Conservation (phyloP, 2,113 vertebrate genomes). For the Empidonax traillii region DNA sequence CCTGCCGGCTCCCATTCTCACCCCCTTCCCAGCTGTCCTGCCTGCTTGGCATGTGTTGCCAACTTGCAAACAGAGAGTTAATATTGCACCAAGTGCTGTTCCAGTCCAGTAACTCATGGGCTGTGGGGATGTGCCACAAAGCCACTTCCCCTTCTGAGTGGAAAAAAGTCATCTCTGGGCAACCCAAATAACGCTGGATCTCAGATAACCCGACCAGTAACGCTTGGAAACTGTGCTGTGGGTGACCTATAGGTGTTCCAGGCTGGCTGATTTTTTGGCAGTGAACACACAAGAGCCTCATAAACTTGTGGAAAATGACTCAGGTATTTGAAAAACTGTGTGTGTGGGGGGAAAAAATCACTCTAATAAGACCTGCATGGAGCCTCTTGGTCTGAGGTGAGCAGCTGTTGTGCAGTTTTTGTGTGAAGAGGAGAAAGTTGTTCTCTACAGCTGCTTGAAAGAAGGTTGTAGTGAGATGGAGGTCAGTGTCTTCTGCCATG, state of each 20-base stretch:
- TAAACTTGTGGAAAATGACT: slow-evolving; percentile 61
- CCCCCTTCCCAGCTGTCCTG: not conserved
- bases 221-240: not conserved
- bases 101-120: not conserved
- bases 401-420: not conserved
- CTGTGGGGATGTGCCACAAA: not conserved
- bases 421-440: not conserved
- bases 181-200: not conserved
- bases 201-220: not conserved
- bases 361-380: not conserved
- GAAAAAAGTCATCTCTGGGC: slow-evolving; percentile 2
- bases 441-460: not conserved
- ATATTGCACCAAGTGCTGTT: not conserved
- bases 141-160: not conserved
- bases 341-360: not conserved
- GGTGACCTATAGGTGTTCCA: slow-evolving; percentile 34
- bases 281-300: not conserved
- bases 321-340: slow-evolving; percentile 6
- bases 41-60: not conserved
- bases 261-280: not conserved
- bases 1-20: not conserved
- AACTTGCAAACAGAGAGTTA: not conserved
- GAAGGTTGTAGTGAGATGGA: not conserved
- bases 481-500: not conserved
- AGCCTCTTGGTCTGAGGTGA: not conserved